Evolutionary conservation across 2,888 invertebrate genomes (phyloP), one percentile per base, ranked within the genome.

Genomic region (Omphaloscelis lunosa): DNA sequence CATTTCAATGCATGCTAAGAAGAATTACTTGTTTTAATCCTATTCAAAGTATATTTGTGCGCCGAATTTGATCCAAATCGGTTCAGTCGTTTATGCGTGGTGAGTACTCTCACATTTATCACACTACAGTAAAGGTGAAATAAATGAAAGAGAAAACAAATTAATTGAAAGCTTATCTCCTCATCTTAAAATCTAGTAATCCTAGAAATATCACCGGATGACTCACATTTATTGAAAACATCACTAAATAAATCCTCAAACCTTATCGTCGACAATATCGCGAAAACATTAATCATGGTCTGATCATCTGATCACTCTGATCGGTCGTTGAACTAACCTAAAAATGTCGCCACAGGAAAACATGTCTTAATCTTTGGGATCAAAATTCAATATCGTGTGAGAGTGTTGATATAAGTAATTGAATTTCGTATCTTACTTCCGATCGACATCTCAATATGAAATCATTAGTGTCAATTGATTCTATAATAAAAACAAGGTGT

Each of bases 291-390:
- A 65, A 67, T 84, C 74, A 77, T 66, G 39, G 58, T 51, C 27
- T 65, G 29, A 65, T 27, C 23, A 69, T 48, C 29, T 63, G 71
- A 17, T 63, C 62, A 61, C 4, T 17, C 1, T 27, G 69, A 72
- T 71, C 75, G 84, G 84, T 82, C 82, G n/a, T 68, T 56, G 82
- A 84, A 71, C 85, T 72, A 66, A 85, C 82, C 75, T 79, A 74
- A 63, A 76, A 82, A 70, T 12, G 27, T 62, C 29, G 34, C 7
- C 68, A 76, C 34, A 9, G 27, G 20, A 85, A 69, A 70, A 69
- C 12, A 7, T n/a, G n/a, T 51, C 75, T 58, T 68, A 75, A 53
- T 9, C 0, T 0, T 1, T n/a, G 9, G 2, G 15, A 11, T 58
- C 58, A 75, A 20, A 72, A 63, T 2, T 72, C 29, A 69, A 69